A percentile compares a stretch with the other conserved stretches of the same genome.
These are phyloP conservation scores for Apoda limacodes DNA, from an alignment of 2,888 invertebrate genomes.

Conservation along the genomic window DNA sequence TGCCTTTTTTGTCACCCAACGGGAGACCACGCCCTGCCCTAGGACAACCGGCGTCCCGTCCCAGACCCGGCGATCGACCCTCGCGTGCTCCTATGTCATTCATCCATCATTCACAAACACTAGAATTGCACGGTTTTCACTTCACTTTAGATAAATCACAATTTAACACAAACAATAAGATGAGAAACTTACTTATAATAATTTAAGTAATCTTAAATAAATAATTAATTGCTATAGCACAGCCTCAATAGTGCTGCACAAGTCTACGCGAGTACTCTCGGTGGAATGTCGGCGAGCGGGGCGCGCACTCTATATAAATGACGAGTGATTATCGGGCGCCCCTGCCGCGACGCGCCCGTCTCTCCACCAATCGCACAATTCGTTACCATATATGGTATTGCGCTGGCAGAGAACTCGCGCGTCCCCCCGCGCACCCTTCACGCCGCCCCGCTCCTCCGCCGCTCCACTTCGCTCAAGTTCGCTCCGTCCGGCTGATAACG, in stretches of 20 bases:
- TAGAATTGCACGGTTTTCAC: slow-evolving; percentile 33
- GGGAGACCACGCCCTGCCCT: slow-evolving; percentile 71
- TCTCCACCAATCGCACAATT: slow-evolving; percentile 61
- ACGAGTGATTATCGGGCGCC: slow-evolving; percentile 65
- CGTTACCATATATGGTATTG: slow-evolving; percentile 79
- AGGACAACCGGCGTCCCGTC: slow-evolving; percentile 55
- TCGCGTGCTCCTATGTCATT: slow-evolving; percentile 29
- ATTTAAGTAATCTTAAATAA: slow-evolving; percentile 66
- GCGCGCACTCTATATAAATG: slow-evolving; percentile 68
- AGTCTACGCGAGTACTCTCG: slow-evolving; percentile 61
- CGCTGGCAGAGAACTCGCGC: slow-evolving; percentile 67
- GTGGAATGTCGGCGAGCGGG: slow-evolving; percentile 61
- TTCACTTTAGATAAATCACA: slow-evolving; percentile 30
- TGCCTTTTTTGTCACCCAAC: too few species aligned
- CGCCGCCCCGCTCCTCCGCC: slow-evolving; percentile 27
- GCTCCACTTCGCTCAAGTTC: slow-evolving; percentile 19
- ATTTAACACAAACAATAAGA: slow-evolving; percentile 30
- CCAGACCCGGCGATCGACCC: slow-evolving; percentile 37
- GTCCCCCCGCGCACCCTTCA: slow-evolving; percentile 47
- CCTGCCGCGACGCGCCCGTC: slow-evolving; percentile 68
- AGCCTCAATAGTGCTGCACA: slow-evolving; percentile 63
- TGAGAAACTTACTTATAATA: slow-evolving; percentile 56
- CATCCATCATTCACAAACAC: slow-evolving; percentile 18
- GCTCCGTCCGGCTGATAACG: slow-evolving; percentile 25
- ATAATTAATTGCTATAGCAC: slow-evolving; percentile 68